Evolutionary conservation across 35 echinoderm and acorn worm species (phyloP), one percentile per base, ranked within the genome.

Genomic region (Heliocidaris tuberculata): DNA sequence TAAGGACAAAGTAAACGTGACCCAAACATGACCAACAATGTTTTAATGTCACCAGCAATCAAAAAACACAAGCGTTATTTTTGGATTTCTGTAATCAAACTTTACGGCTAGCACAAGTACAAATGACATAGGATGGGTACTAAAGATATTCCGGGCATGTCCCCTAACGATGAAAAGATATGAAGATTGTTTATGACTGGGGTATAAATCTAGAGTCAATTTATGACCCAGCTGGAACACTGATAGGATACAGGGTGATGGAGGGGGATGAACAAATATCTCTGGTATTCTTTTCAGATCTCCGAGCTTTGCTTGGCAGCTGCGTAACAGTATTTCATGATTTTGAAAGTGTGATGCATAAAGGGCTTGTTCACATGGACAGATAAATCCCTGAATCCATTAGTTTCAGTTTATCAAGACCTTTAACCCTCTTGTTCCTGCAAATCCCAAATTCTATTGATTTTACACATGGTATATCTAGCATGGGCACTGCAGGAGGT

Each of bases 221-320:
- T 78, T 21, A 78, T 78, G 27, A 78, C 21, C 19, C 7, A 19
- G 21, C 27, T 8, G 21, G 24, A 78, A 7, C 27, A 78, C 65
- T 27, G 65, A 78, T 78, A 8, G 65, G 65, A 19, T 78, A 78
- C 6, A 21, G 65, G 65, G 21, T 78, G 65, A 78, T 27, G 65
- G 65, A 78, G 65, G 65, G 24, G 61, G 61, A 78, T 78, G 65
- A 78, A 78, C 65, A 78, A 78, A 78, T 27, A 78, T 78, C 21
- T 78, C 65, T 78, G 65, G 65, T 78, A 78, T 78, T 78, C 65
- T 78, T 78, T 78, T 78, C 65, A 78, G 65, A 78, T 78, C 21
- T 78, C 65, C 65, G 7, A 78, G 21, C 65, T 78, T 24, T 24
- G 65, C 65, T 27, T 7, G 21, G 65, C 65, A 78, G 65, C 65